phyloP scores from a whole-genome alignment of 1,140 invertebrate genomes.

The Kradibia gibbosae region DNA sequence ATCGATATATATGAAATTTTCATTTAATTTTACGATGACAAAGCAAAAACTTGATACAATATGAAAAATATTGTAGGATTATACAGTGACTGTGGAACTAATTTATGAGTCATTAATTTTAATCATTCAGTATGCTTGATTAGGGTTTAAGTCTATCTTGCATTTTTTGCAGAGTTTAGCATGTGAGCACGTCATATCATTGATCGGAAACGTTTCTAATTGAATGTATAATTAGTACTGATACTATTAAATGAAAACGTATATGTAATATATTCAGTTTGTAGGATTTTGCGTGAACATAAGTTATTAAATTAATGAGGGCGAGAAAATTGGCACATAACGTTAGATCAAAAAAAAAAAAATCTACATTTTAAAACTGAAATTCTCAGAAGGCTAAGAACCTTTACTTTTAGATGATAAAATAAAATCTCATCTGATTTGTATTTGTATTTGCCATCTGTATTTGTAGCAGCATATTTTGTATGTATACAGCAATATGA shows the following conservation, averaged over 20 bases:
- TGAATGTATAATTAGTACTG: conserved; percentile 61
- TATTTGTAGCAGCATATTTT: no score
- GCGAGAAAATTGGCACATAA: conserved; percentile 17
- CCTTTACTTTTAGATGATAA: no score
- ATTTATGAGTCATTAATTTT: conserved; percentile 74
- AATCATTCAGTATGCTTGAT: conserved; percentile 64
- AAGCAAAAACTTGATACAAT: conserved; percentile 6
- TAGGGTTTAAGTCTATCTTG: not conserved
- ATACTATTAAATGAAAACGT: not conserved
- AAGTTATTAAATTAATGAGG: conserved; percentile 68
- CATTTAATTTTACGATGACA: not conserved
- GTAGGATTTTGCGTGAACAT: conserved; percentile 60
- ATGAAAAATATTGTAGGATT: not conserved
- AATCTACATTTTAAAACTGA: no score
- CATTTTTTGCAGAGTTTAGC: conserved; percentile 4
- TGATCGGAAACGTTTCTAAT: conserved; percentile 61
- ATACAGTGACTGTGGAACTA: conserved; percentile 64
- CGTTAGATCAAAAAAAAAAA: conserved; percentile 1
- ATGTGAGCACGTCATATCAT: conserved; percentile 10
- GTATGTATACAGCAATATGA: no score
- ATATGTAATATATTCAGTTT: not conserved
- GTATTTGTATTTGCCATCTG: no score
- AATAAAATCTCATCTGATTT: no score
- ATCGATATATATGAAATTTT: no score
- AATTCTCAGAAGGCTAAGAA: no score